phyloP scores from a whole-genome alignment of 2,888 invertebrate genomes.

The Leptinotarsa rubiginosa region DNA sequence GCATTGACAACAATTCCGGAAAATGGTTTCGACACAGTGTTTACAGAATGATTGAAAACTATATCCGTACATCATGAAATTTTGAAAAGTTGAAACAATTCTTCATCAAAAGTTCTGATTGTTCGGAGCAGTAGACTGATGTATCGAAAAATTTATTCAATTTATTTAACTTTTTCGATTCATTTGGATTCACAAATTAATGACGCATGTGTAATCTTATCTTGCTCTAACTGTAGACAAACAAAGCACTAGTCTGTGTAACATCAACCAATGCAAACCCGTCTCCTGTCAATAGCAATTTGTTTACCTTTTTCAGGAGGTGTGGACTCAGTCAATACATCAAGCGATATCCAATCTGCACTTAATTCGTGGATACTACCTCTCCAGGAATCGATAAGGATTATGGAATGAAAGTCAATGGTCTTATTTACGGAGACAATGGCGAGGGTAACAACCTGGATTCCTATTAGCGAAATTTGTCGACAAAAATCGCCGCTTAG shows the following conservation, averaged over 20 bases:
- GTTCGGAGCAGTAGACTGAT: too few relatives aligned
- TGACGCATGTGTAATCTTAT: too few relatives aligned
- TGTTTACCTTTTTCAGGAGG: not conserved
- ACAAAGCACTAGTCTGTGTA: not conserved
- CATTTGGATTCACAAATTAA: too few relatives aligned
- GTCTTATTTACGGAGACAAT: conserved; percentile 16
- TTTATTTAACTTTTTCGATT: too few relatives aligned
- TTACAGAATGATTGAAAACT: too few relatives aligned
- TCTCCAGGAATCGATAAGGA: not conserved
- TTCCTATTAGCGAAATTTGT: conserved; percentile 17
- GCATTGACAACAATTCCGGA: too few relatives aligned
- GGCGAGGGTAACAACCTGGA: conserved; percentile 9
- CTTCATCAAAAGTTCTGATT: too few relatives aligned
- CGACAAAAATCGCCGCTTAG: conserved; percentile 4
- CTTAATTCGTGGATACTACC: not conserved
- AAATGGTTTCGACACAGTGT: too few relatives aligned
- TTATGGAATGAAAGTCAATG: conserved; percentile 12
- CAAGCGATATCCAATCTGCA: conserved; percentile 12
- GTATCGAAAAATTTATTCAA: too few relatives aligned
- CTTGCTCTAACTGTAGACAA: not conserved
- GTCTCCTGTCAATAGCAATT: not conserved
- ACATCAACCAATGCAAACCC: not conserved
- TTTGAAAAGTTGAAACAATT: too few relatives aligned
- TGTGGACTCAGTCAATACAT: not conserved
- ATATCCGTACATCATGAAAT: too few relatives aligned